Evolutionary conservation across 2,797 vertebrate genomes (phyloP).

Genomic region (Microctenopoma stevenorrisi): DNA sequence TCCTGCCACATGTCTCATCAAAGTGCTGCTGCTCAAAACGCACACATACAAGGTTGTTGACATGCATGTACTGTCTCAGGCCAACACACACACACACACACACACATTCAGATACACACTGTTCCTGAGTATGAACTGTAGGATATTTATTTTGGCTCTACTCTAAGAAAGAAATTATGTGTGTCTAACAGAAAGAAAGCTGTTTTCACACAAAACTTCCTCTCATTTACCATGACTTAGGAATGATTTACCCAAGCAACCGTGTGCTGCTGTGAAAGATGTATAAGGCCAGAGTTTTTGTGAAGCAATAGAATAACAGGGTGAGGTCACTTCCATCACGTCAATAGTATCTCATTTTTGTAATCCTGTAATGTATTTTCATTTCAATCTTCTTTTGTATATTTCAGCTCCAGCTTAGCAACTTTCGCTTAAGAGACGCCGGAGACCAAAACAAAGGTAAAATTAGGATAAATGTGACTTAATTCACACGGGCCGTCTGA

Average conservation of each 20-base stretch:
- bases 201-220: conserved; percentile 32
- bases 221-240: conserved; percentile 43
- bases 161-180: conserved; percentile 52
- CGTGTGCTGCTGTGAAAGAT: conserved; percentile 45
- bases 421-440: no score
- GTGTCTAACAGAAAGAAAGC: conserved; percentile 28
- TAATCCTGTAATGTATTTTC: no score
- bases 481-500: no score
- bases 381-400: neutral
- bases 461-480: neutral
- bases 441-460: neutral
- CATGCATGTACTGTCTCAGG: conserved; percentile 41
- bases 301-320: conserved; percentile 27
- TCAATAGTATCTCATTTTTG: neutral
- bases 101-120: conserved; percentile 89
- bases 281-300: conserved; percentile 54
- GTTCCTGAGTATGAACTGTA: conserved; percentile 85
- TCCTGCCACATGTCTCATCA: conserved; percentile 63
- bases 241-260: conserved; percentile 34
- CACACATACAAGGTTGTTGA: conserved; percentile 52
- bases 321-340: neutral
- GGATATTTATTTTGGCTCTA: conserved; percentile 68
- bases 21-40: conserved; percentile 80
- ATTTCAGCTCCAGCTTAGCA: neutral
- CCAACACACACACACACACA: conserved; percentile 59